A percentile compares a stretch with the other conserved stretches of the same genome.
Conservation (phyloP, 2,113 vertebrate genomes). For the Passer domesticus region DNA sequence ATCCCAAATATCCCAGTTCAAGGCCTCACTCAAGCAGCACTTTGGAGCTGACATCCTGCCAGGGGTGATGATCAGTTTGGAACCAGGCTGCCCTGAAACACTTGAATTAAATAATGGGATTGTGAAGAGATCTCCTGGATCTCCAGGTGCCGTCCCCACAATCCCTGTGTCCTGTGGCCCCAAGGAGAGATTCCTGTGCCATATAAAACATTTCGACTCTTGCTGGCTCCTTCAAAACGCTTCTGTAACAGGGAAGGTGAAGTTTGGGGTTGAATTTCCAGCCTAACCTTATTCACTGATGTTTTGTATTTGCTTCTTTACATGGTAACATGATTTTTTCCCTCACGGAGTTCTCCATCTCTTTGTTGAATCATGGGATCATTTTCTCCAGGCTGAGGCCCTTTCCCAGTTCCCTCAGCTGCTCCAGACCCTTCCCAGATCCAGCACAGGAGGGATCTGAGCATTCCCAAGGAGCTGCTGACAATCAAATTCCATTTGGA, state of each 20-base stretch:
- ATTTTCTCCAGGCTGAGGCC: not conserved
- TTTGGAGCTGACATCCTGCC: not conserved
- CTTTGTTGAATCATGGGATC: accelerated
- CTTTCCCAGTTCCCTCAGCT: not conserved
- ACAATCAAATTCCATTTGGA: not conserved
- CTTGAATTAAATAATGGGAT: not conserved
- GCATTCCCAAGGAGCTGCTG: not conserved
- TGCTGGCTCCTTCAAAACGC: not conserved
- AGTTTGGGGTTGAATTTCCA: not conserved
- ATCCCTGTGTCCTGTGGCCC: not conserved
- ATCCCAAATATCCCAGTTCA: not conserved
- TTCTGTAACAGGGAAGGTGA: not conserved
- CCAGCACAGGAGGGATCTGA: not conserved
- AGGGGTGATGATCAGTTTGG: not conserved
- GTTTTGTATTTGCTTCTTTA: not conserved
- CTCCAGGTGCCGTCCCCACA: not conserved
- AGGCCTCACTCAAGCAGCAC: not conserved
- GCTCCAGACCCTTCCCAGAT: not conserved
- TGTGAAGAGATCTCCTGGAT: not conserved
- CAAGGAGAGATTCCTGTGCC: not conserved
- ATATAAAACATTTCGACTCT: not conserved
- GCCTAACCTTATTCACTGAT: not conserved
- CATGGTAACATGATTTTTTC: not conserved
- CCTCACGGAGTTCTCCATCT: not conserved
- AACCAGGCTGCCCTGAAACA: not conserved